phyloP scores from a whole-genome alignment of 2,888 invertebrate genomes.

The Iphiclides podalirius region DNA sequence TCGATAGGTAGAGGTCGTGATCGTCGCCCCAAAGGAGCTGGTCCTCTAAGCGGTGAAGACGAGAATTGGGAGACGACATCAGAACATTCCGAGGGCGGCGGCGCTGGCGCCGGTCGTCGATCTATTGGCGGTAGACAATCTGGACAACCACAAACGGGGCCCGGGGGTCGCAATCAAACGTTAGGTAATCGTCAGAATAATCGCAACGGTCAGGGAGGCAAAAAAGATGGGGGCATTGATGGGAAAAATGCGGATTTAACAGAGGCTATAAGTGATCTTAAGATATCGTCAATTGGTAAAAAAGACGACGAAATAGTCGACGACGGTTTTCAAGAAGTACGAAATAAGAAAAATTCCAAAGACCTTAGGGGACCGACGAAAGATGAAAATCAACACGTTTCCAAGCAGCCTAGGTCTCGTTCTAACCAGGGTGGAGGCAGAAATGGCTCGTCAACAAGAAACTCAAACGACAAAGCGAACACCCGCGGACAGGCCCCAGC shows the following conservation, averaged over 20 bases:
- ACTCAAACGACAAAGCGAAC: slow-evolving; percentile 61
- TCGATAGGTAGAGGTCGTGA: slow-evolving; percentile 78
- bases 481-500: slow-evolving; percentile 56
- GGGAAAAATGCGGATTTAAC: slow-evolving; percentile 58
- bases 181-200: slow-evolving; percentile 55
- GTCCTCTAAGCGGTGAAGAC: slow-evolving; percentile 71
- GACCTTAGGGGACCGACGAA: slow-evolving; percentile 67
- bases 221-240: slow-evolving; percentile 54
- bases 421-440: slow-evolving; percentile 69
- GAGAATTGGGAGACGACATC: slow-evolving; percentile 91
- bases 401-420: slow-evolving; percentile 68
- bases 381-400: slow-evolving; percentile 53
- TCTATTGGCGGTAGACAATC: slow-evolving; percentile 50
- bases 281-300: slow-evolving; percentile 52
- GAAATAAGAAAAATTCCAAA: slow-evolving; percentile 87
- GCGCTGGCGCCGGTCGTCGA: slow-evolving; percentile 51
- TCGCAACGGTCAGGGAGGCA: slow-evolving; percentile 50
- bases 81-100: slow-evolving; percentile 86
- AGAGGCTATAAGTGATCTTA: slow-evolving; percentile 68
- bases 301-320: slow-evolving; percentile 79
- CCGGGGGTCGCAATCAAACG: slow-evolving; percentile 59
- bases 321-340: slow-evolving; percentile 91
- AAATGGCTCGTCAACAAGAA: slow-evolving; percentile 67
- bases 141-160: slow-evolving; percentile 51
- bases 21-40: slow-evolving; percentile 58